phyloP scores from a whole-genome alignment of 2,113 vertebrate species.

The Sapajus apella region DNA sequence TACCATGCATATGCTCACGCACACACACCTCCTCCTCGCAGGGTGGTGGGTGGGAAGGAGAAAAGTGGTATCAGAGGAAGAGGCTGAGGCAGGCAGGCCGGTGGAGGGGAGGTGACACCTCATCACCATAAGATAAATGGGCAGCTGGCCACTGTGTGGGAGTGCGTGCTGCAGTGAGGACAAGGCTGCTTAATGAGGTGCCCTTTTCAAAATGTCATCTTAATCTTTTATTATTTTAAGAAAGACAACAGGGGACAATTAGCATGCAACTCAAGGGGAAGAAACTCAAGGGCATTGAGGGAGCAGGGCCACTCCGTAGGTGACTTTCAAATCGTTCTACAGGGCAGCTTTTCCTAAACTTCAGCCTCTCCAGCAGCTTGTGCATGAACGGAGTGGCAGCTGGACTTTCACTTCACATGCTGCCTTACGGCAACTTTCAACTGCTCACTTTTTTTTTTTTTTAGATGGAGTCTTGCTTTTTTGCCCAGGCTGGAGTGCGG shows the following conservation, averaged over 20 bases:
- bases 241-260: constrained; percentile 82
- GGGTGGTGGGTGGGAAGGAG: constrained; percentile 60
- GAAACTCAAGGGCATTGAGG: constrained; percentile 74
- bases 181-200: constrained; percentile 87
- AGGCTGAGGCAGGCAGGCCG: constrained; percentile 15
- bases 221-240: constrained; percentile 94
- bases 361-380: background rate
- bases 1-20: background rate
- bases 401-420: background rate
- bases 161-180: constrained; percentile 75
- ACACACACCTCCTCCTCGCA: background rate
- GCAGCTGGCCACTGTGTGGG: constrained; percentile 71
- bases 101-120: constrained; percentile 79
- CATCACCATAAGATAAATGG: constrained; percentile 89
- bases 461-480: background rate
- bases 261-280: constrained; percentile 81
- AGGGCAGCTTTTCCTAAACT: background rate
- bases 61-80: background rate
- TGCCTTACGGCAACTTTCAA: background rate
- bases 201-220: constrained; percentile 94
- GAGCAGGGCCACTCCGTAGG: constrained; percentile 68
- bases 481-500: background rate
- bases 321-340: constrained; percentile 65
- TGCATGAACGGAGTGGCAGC: rapidly evolving
- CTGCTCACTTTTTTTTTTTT: background rate